phyloP scores from a whole-genome alignment of 1,140 invertebrate species.

The Trichonephila clavata region DNA sequence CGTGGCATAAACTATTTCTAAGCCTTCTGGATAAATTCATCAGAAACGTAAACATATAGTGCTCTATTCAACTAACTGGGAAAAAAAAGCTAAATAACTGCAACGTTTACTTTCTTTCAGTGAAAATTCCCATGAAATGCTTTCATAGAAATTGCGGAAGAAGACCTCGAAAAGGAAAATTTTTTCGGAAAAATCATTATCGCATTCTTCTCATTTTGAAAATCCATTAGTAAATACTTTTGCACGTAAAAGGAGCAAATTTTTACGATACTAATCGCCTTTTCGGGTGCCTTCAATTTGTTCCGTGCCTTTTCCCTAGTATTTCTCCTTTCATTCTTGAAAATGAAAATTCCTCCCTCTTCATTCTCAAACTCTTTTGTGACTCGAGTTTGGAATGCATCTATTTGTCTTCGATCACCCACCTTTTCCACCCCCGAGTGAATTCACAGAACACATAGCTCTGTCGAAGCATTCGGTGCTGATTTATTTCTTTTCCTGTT shows the following conservation, averaged over 20 bases:
- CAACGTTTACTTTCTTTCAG: not conserved
- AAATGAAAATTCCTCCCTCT: constrained; percentile 61
- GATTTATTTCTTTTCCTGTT: constrained; percentile 34
- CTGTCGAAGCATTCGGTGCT: not conserved
- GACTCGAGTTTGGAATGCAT: constrained; percentile 53
- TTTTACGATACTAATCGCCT: constrained; percentile 63
- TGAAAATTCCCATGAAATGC: not conserved
- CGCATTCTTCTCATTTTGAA: constrained; percentile 33
- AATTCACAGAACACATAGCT: constrained; percentile 2
- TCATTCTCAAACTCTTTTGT: constrained; percentile 57
- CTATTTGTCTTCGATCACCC: constrained; percentile 53
- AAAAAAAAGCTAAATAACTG: not conserved
- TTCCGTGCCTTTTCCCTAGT: constrained; percentile 24
- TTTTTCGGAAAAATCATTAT: constrained; percentile 67
- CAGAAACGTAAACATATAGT: not conserved
- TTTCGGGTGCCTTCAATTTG: constrained; percentile 42
- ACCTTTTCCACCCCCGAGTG: not conserved
- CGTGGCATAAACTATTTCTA: not conserved
- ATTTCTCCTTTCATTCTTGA: constrained; percentile 49
- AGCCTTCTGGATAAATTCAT: not conserved
- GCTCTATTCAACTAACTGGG: not conserved
- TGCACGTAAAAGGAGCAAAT: constrained; percentile 46
- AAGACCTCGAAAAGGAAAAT: not conserved
- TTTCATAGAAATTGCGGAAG: not conserved
- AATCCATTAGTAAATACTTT: constrained; percentile 67